phyloP scores from a whole-genome alignment of 2,888 invertebrate species.

The Tanaodytes sp. region DNA sequence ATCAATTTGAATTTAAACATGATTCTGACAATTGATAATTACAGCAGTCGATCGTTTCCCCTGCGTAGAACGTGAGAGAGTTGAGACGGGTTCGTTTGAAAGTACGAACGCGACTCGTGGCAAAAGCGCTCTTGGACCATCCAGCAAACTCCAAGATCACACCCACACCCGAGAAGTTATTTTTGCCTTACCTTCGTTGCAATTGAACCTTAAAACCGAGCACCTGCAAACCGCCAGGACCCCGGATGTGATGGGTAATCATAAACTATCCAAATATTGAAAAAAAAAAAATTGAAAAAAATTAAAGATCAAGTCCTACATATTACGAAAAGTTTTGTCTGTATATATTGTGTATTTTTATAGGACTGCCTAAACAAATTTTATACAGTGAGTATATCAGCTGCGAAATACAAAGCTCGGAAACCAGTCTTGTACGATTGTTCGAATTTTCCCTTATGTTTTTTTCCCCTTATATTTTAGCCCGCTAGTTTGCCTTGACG shows the following conservation, averaged over 20 bases:
- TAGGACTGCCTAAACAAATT: conserved; percentile 71
- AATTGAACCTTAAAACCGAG: conserved; percentile 93
- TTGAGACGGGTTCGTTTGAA: conserved; percentile 75
- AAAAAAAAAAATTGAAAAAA: no score
- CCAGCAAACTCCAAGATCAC: conserved; percentile 81
- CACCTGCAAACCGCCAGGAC: conserved; percentile 86
- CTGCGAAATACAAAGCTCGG: no score
- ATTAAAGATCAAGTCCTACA: no score
- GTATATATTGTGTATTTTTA: no score
- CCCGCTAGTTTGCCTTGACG: no score
- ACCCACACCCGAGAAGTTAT: conserved; percentile 95
- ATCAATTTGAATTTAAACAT: no score
- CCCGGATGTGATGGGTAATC: conserved; percentile 77
- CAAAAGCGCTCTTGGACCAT: conserved; percentile 73
- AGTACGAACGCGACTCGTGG: conserved; percentile 71
- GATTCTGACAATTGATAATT: no score
- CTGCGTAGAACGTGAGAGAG: conserved; percentile 84
- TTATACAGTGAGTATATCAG: conserved; percentile 71
- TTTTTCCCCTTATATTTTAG: no score
- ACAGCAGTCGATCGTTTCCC: conserved; percentile 94
- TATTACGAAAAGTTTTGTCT: no score
- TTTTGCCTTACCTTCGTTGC: conserved; percentile 93
- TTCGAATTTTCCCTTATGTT: no score
- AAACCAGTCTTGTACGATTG: no score
- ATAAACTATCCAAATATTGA: no score